Evolutionary conservation across 2,113 vertebrate species (phyloP).

Genomic region (Plecotus auritus): DNA sequence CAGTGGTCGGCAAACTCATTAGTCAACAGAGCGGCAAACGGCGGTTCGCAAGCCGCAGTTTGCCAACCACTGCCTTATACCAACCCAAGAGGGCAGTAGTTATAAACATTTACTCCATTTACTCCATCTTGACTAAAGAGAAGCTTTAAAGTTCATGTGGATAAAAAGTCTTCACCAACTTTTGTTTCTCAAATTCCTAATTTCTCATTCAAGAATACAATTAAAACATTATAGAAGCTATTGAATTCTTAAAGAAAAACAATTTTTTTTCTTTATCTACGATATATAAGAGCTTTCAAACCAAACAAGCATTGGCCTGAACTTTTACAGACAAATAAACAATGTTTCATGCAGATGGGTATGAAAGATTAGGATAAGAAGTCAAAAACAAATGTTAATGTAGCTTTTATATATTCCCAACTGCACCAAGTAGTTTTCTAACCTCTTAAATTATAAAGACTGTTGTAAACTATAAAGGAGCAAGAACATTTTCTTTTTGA

Average conservation of each 20-base stretch:
- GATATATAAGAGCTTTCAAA: conserved; percentile 1
- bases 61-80: conserved; percentile 39
- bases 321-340: conserved; percentile 16
- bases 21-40: too few species aligned
- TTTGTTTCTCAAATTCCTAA: conserved; percentile 42
- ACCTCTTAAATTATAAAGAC: neutral
- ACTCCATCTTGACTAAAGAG: neutral
- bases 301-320: neutral
- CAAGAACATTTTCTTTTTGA: neutral
- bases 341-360: neutral
- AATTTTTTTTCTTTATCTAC: neutral
- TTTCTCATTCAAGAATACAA: conserved; percentile 39
- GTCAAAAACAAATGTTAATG: conserved; percentile 16
- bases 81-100: conserved; percentile 67
- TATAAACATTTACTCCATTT: conserved; percentile 34
- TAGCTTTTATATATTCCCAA: neutral
- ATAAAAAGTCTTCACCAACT: neutral
- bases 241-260: conserved; percentile 36
- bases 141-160: neutral
- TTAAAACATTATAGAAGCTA: conserved; percentile 21
- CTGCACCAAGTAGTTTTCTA: neutral
- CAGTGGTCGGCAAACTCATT: neutral
- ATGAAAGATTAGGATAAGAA: conserved; percentile 3
- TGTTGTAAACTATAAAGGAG: neutral
- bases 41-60: too few species aligned